Evolutionary conservation across 2,888 invertebrate species (phyloP).

Genomic region (Exocentrus adspersus): DNA sequence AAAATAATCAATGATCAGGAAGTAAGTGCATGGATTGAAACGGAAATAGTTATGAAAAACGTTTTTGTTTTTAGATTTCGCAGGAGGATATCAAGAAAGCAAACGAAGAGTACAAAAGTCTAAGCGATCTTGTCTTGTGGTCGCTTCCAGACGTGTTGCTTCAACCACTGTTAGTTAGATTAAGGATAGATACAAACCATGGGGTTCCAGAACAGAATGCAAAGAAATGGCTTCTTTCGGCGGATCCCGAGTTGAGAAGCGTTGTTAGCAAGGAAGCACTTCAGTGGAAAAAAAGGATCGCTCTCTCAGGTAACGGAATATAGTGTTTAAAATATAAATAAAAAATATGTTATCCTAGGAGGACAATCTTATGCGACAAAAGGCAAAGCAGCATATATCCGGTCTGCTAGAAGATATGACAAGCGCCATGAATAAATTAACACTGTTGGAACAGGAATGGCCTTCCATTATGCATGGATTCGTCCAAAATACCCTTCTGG

Average conservation of each 20-base stretch:
- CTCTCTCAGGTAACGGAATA: slow-evolving; percentile 64
- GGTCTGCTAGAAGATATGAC: slow-evolving; percentile 78
- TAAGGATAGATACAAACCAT: slow-evolving; percentile 73
- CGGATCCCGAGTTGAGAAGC: slow-evolving; percentile 80
- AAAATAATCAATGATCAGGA: slow-evolving; percentile 74
- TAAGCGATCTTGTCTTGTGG: slow-evolving; percentile 82
- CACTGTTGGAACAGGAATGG: slow-evolving; percentile 80
- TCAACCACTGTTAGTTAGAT: slow-evolving; percentile 78
- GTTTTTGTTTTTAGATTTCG: slow-evolving; percentile 64
- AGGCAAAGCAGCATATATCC: slow-evolving; percentile 77
- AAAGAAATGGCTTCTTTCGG: slow-evolving; percentile 77
- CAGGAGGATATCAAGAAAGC: slow-evolving; percentile 76
- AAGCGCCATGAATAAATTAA: slow-evolving; percentile 80
- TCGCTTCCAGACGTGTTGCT: slow-evolving; percentile 82
- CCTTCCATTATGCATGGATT: slow-evolving; percentile 79
- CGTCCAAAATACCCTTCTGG: slow-evolving; percentile 79
- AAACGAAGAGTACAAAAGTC: slow-evolving; percentile 76
- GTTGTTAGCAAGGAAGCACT: slow-evolving; percentile 89
- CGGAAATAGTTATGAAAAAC: background rate
- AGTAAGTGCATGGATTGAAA: too few species aligned
- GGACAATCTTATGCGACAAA: slow-evolving; percentile 77
- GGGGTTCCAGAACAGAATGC: slow-evolving; percentile 62
- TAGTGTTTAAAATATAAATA: too few species aligned
- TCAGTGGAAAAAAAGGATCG: slow-evolving; percentile 78
- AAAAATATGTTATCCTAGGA: too few species aligned